phyloP scores from a whole-genome alignment of 2,888 invertebrate genomes.

The Strigamia maritima region DNA sequence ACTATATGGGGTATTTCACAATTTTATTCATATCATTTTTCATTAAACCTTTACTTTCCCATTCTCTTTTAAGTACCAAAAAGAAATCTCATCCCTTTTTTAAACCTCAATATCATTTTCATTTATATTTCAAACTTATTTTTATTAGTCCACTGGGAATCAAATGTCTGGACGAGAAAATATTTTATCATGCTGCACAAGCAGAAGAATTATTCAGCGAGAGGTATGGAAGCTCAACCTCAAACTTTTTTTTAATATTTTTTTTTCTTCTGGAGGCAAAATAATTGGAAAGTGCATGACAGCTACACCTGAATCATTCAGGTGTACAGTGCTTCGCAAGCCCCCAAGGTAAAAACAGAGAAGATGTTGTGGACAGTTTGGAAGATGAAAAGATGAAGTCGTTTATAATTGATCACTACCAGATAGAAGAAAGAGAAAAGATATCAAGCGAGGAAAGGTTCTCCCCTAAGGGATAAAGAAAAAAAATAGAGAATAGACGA shows the following conservation, averaged over 20 bases:
- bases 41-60: not conserved
- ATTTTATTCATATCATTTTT: not conserved
- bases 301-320: slow-evolving; percentile 21
- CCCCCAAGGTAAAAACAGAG: slow-evolving; percentile 21
- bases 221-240: not conserved
- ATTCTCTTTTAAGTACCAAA: not conserved
- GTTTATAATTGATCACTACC: slow-evolving; percentile 27
- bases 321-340: slow-evolving; percentile 16
- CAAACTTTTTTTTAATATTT: not conserved
- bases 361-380: slow-evolving; percentile 26
- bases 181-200: slow-evolving; percentile 5
- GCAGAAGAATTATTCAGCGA: slow-evolving; percentile 12
- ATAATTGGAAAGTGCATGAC: slow-evolving; percentile 27
- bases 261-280: not conserved
- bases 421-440: not conserved
- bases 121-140: slow-evolving; percentile 27
- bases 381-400: slow-evolving; percentile 29
- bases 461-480: not conserved
- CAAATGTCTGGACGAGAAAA: slow-evolving; percentile 21
- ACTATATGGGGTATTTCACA: not conserved
- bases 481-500: not conserved
- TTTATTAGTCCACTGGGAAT: slow-evolving; percentile 17
- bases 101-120: slow-evolving; percentile 7
- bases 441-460: slow-evolving; percentile 8
- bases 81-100: not conserved